Base-by-base conservation (phyloP, 2,797 vertebrate genomes). In the Eospalax fontanierii region DNA sequence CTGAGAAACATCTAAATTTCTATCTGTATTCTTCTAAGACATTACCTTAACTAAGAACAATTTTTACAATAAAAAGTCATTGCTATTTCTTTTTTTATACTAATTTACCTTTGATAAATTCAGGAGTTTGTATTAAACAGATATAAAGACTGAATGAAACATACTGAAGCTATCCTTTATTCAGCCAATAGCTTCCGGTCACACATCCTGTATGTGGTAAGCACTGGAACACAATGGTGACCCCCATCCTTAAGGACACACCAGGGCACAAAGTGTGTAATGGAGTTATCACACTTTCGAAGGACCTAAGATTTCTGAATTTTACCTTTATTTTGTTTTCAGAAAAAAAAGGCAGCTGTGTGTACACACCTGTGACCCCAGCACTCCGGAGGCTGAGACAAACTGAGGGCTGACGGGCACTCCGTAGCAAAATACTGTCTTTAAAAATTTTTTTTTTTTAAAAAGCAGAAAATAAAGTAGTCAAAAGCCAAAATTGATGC, bases 31-130 rank as follows among this genome's bases (percentile, higher is more conserved):
- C 59, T 78, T 33, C 63, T 84, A 95, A 94, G 24, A 93, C 33
- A 63, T 65, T n/a, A 21, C 93, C 63, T 80, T 86, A 70, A 78
- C 9, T 87, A 79, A 70, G 3, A 91, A 75, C 7, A 75, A 73
- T 22, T 30, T 93, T 94, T 96, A 92, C 28, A 89, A 54, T 82
- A 71, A 91, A 89, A 96, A 86, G 30, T 4, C 35, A 87, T 16
- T 80, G 30, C 71, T 80, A 81, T n/a, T n/a, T n/a, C n/a, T n/a
- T n/a, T n/a, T n/a, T 40, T 92, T 73, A 79, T 61, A 33, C 16
- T 75, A 92, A 82, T 22, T 86, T 95, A 78, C 21, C 73, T 91
- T 59, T 71, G 26, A 75, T 35, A 92, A 88, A 84, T n/a, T 95
- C 24, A 35, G 63, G 75, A 74, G 28, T 82, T 9, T 89, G 30